Base-by-base conservation (phyloP, 2,797 vertebrate genomes). In the Pristis pectinata region DNA sequence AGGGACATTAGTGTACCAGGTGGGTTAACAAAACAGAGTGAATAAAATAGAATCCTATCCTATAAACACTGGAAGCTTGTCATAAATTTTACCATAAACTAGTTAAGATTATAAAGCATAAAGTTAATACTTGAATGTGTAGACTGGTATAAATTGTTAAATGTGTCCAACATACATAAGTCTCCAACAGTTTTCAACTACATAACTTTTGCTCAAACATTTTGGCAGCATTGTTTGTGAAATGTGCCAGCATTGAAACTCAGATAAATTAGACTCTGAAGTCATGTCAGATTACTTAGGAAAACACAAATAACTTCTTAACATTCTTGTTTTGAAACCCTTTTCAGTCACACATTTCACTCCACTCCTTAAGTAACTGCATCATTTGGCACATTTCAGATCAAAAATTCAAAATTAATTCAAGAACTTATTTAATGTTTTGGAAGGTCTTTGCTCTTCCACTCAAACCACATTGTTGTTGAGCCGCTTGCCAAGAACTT, bases 251-350 rank as follows among this genome's bases (percentile, higher is more conserved):
- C 41, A 44, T 7, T 74, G 44, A 94, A 94, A 74, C 92, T 19
- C 72, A 94, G 70, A 94, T 74, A 94, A 74, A 76, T 76, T 56
- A 76, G 70, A 76, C 44, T 53, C 49, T 13, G 72, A 34, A 76
- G 27, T 76, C 92, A 56, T 76, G 92, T 8, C 70, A 53, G 17
- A 44, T 76, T 34, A 94, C 44, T n/a, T 19, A 34, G 70, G 30
- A 94, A 94, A 76, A 41, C 74, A 56, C 67, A 94, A 76, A n/a
- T 94, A 94, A 94, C 41, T 56, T 94, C 27, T 53, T 76, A 53
- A 94, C 92, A 53, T 94, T 94, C 70, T 94, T 94, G 70, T 94
- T 94, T 64, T 74, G 30, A 94, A 94, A 94, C 27, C 41, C 70
- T 37, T 37, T 93, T 49, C 92, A 74, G 91, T 74, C 27, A 76